Evolutionary conservation across 2,888 invertebrate genomes (phyloP), one percentile per base, ranked within the genome.

Genomic region (Yponomeuta evonymella): DNA sequence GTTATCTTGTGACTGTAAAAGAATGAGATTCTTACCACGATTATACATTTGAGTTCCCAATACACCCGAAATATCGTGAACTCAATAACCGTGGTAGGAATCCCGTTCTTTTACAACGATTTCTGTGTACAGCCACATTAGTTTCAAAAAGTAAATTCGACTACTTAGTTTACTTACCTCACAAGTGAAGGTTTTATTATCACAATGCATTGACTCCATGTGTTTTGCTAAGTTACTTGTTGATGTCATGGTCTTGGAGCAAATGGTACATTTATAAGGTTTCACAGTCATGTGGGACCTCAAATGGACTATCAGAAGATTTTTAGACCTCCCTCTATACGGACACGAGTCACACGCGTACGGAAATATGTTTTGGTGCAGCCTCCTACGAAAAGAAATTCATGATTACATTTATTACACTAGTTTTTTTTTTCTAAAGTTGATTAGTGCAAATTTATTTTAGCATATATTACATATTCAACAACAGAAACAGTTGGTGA

Each of bases 231-330:
- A 62, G n/a, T 69, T 69, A 51, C 69, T 69, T 33, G 69, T 33
- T 11, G 69, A 51, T 29, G 33, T 51, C 33, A 58, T 33, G 62
- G 51, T 48, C 11, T 33, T 58, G 11, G 69, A 51, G 69, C 69
- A 69, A 51, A 51, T 33, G 15, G 23, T 48, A 58, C 69, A 69
- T 58, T 69, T 48, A 33, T 51, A 48, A 8, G 69, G 69, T 51
- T 58, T 69, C 62, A 51, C 69, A 29, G 63, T 33, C 36, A 63
- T 62, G 63, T 70, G 70, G 6, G 63, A 62, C 29, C 64, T 48
- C 64, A 70, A 81, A 84, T 81, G 43, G 82, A 84, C 2, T 74
- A 70, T 63, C 6, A 70, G 70, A 10, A 33, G n/a, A 36, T 30
- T 64, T 5, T 36, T 48, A 15, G 36, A 36, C 23, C 70, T 58